A percentile compares a stretch with the other conserved stretches of the same genome.
These are phyloP conservation scores for Muricea muricata DNA, from an alignment of 92 coral and sea anemone genomes.

Conservation along the genomic window DNA sequence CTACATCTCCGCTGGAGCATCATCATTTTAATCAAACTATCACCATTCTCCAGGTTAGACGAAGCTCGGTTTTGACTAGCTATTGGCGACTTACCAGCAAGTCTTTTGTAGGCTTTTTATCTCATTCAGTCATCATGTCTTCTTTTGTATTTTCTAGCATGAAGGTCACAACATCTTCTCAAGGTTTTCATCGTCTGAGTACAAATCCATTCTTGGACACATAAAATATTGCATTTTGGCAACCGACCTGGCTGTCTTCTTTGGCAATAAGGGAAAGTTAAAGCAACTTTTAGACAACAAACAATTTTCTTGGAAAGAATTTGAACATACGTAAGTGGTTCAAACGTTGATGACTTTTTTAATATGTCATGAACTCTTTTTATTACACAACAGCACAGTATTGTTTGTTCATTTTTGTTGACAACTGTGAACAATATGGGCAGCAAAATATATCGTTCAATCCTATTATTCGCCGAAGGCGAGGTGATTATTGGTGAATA, in stretches of 20 bases:
- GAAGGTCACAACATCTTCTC: constrained; percentile 99
- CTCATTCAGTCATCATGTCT: too few relatives aligned
- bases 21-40: constrained; percentile 98
- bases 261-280: constrained; percentile 93
- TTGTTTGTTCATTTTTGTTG: too few relatives aligned
- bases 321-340: constrained; percentile 93
- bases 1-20: constrained; percentile 97
- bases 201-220: constrained; percentile 93
- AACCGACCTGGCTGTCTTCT: constrained; percentile 94
- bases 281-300: constrained; percentile 78
- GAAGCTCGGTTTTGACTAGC: too few relatives aligned
- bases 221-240: constrained; percentile 99
- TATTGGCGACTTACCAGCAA: too few relatives aligned
- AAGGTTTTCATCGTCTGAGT: constrained; percentile 85
- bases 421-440: too few relatives aligned
- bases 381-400: too few relatives aligned
- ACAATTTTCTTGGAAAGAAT: constrained; percentile 92
- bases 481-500: too few relatives aligned
- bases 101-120: too few relatives aligned
- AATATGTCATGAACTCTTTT: too few relatives aligned
- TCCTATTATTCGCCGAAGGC: too few relatives aligned
- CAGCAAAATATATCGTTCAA: too few relatives aligned
- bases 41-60: constrained; percentile 90
- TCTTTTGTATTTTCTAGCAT: constrained; percentile 81
- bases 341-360: too few relatives aligned